Percentiles rank a stretch among this genome's conserved stretches.
Conservation (phyloP, 2,888 invertebrate genomes). For the Microctonus brassicae region DNA sequence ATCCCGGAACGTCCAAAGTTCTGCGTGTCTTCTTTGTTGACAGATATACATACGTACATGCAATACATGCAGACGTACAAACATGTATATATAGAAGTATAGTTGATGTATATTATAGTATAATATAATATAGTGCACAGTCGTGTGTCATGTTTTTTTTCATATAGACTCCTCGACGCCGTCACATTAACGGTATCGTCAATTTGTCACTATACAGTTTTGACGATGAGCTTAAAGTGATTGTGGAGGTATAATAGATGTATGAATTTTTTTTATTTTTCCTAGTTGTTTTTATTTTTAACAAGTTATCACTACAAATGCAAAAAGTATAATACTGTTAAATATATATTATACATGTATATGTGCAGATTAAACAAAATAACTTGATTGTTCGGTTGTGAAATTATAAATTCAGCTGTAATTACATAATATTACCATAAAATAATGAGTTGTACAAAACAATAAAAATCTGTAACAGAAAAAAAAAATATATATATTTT, state of each 20-base stretch:
- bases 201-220: slow-evolving; percentile 19
- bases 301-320: not conserved
- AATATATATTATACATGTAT: not conserved
- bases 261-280: slow-evolving; percentile 17
- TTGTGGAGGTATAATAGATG: not conserved
- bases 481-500: not conserved
- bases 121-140: not conserved
- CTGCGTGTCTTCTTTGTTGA: not conserved
- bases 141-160: not conserved
- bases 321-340: not conserved
- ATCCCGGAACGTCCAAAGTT: not conserved
- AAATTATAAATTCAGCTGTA: not conserved
- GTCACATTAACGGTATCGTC: slow-evolving; percentile 45
- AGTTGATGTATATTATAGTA: not conserved
- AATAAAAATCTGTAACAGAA: not conserved
- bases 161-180: slow-evolving; percentile 56
- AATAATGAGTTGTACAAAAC: not conserved
- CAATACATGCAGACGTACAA: not conserved
- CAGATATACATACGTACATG: not conserved
- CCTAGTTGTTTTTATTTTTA: slow-evolving; percentile 21
- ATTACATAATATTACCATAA: not conserved
- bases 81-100: too few species aligned
- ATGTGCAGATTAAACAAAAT: too few species aligned
- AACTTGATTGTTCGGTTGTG: too few species aligned
- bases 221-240: not conserved